Conservation (phyloP, 2,888 invertebrate genomes). For the Lasioglossum calceatum region DNA sequence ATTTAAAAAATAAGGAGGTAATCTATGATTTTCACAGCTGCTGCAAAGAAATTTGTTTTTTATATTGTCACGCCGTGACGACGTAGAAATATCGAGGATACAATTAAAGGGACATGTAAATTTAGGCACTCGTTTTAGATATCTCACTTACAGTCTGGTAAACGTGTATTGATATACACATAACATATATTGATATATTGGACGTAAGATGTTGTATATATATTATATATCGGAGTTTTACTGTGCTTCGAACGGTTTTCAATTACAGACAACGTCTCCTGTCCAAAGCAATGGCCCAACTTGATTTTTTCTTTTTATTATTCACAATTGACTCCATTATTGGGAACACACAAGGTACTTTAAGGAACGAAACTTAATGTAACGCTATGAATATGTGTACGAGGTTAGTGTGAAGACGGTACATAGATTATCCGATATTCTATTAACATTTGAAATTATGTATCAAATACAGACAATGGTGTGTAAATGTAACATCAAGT, state of each 20-base stretch:
- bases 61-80: neutral
- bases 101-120: slow-evolving; percentile 46
- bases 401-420: slow-evolving; percentile 44
- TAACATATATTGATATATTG: neutral
- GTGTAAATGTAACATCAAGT: slow-evolving; percentile 72
- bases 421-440: slow-evolving; percentile 57
- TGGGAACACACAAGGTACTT: slow-evolving; percentile 54
- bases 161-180: neutral
- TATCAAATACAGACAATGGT: slow-evolving; percentile 79
- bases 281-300: neutral
- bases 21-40: neutral
- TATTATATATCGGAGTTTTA: slow-evolving; percentile 37
- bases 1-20: slow-evolving; percentile 1
- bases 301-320: slow-evolving; percentile 32
- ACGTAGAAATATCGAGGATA: slow-evolving; percentile 5
- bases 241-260: slow-evolving; percentile 5
- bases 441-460: slow-evolving; percentile 61
- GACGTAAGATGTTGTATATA: slow-evolving; percentile 33
- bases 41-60: slow-evolving; percentile 6
- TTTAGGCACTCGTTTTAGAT: slow-evolving; percentile 43
- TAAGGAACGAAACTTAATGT: slow-evolving; percentile 29
- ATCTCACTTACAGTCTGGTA: slow-evolving; percentile 27
- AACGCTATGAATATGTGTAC: slow-evolving; percentile 38
- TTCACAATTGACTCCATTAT: slow-evolving; percentile 34
- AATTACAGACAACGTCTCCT: slow-evolving; percentile 5